phyloP scores from a whole-genome alignment of 2,888 invertebrate species.

The Brachypterus glaber region DNA sequence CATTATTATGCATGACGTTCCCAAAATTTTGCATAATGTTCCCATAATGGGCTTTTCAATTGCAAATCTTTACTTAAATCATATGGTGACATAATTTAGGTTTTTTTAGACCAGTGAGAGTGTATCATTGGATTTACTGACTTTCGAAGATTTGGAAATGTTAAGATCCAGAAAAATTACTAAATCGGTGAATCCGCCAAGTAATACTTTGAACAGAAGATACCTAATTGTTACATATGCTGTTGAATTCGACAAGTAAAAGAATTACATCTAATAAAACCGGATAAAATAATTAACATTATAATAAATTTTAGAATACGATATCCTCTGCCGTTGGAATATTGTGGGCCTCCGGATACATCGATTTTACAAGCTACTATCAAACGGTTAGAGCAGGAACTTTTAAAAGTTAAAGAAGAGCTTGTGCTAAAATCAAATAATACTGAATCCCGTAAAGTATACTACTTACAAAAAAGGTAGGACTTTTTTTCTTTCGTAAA shows the following conservation, averaged over 20 bases:
- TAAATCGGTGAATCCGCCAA: constrained; percentile 24
- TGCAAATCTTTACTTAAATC: too few relatives aligned
- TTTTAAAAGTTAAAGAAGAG: constrained; percentile 35
- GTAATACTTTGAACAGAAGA: constrained; percentile 36
- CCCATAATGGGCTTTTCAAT: too few relatives aligned
- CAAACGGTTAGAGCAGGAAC: constrained; percentile 41
- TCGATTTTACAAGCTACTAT: constrained; percentile 43
- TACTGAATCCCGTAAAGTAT: constrained; percentile 23
- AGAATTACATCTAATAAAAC: too few relatives aligned
- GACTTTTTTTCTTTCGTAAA: too few relatives aligned
- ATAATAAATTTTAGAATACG: constrained; percentile 38
- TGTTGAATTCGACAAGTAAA: constrained; percentile 47
- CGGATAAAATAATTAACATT: neutral
- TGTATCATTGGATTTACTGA: constrained; percentile 44
- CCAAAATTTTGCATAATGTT: too few relatives aligned
- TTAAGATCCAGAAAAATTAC: constrained; percentile 39
- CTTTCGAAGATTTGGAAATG: constrained; percentile 45
- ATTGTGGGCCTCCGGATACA: constrained; percentile 46
- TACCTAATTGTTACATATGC: constrained; percentile 47
- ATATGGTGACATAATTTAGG: too few relatives aligned
- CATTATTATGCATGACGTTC: too few relatives aligned
- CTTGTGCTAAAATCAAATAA: constrained; percentile 21
- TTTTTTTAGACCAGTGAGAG: constrained; percentile 43
- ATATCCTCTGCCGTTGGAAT: constrained; percentile 47
- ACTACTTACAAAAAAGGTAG: constrained; percentile 32